These are phyloP conservation scores for Acanthosoma haemorrhoidale DNA, from an alignment of 2,888 invertebrate genomes.

Conservation along the genomic window DNA sequence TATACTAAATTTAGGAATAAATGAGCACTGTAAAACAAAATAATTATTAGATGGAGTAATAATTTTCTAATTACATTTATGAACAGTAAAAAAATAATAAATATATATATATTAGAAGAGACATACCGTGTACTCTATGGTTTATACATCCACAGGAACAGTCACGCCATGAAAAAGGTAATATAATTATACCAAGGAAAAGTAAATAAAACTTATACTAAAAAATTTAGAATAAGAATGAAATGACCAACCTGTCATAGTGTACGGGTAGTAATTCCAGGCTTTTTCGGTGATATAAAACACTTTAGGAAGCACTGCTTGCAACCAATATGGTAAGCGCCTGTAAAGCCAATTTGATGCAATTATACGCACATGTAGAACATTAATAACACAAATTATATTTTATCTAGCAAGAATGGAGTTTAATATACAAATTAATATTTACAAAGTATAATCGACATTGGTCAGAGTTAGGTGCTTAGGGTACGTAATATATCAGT, in stretches of 20 bases:
- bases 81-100: neutral
- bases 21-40: conserved; percentile 56
- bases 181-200: neutral
- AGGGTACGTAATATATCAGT: too few species aligned
- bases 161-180: neutral
- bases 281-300: conserved; percentile 92
- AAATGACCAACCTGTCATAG: conserved; percentile 62
- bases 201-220: neutral
- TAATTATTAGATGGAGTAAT: neutral
- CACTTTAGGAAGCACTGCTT: conserved; percentile 78
- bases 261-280: conserved; percentile 91
- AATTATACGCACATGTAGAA: too few species aligned
- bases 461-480: too few species aligned
- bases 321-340: conserved; percentile 84
- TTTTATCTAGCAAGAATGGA: too few species aligned
- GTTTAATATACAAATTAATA: too few species aligned
- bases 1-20: conserved; percentile 42
- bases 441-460: too few species aligned
- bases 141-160: neutral
- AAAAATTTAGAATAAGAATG: neutral
- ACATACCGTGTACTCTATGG: conserved; percentile 69
- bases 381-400: too few species aligned
- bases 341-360: too few species aligned
- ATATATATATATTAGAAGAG: conserved; percentile 32
- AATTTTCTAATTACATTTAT: neutral